phyloP scores from a whole-genome alignment of 2,113 vertebrate species.

The Polypterus senegalus region DNA sequence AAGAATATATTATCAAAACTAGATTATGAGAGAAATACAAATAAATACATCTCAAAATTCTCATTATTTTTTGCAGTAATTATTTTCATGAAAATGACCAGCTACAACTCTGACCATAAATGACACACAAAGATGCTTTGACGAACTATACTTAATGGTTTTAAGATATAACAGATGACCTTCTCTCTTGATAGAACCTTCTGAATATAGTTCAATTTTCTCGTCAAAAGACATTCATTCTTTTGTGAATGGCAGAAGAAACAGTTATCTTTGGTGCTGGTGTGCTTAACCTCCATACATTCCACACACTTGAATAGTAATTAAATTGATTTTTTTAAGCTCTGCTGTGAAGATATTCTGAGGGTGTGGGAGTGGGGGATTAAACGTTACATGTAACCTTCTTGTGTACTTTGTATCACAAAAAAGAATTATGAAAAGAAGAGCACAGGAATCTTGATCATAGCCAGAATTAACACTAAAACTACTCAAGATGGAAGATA shows the following conservation, averaged over 20 bases:
- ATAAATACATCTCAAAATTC: too few relatives aligned
- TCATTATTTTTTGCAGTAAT: too few relatives aligned
- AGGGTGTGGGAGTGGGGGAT: constrained; percentile 36
- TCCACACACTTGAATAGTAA: constrained; percentile 95
- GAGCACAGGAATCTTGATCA: constrained; percentile 99
- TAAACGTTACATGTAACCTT: constrained; percentile 96
- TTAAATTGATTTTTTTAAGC: constrained; percentile 93
- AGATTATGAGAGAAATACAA: too few relatives aligned
- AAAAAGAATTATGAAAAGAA: constrained; percentile 97
- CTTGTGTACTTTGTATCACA: constrained; percentile 97
- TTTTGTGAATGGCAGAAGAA: constrained; percentile 71
- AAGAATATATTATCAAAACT: too few relatives aligned
- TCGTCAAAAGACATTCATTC: constrained; percentile 77
- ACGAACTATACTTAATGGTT: constrained; percentile 54
- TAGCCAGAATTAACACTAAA: constrained; percentile 98
- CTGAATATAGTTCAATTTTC: constrained; percentile 84
- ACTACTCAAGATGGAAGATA: constrained; percentile 99
- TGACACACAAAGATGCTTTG: constrained; percentile 18
- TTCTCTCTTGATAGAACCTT: constrained; percentile 67
- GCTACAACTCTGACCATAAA: not conserved
- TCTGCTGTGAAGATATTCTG: constrained; percentile 42
- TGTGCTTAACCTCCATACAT: constrained; percentile 68
- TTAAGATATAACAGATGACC: constrained; percentile 80
- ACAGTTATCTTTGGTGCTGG: constrained; percentile 76
- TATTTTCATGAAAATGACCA: too few relatives aligned